phyloP scores from a whole-genome alignment of 2,888 invertebrate species.

The Pecten maximus region DNA sequence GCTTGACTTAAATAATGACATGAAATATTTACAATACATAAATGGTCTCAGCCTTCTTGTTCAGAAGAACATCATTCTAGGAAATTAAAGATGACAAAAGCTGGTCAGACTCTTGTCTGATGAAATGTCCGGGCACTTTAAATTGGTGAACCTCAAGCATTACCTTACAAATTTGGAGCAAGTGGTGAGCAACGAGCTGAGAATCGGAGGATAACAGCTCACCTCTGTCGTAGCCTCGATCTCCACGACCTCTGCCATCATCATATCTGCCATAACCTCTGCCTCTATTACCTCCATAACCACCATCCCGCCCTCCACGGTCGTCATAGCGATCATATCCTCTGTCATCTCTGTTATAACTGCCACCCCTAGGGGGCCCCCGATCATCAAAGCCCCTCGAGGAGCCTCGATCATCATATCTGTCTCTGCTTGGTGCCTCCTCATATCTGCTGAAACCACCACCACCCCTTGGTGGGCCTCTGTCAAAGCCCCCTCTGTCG shows the following conservation, averaged over 20 bases:
- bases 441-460: constrained; percentile 40
- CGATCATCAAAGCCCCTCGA: constrained; percentile 44
- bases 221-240: constrained; percentile 46
- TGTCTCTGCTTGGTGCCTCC: constrained; percentile 54
- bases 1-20: no score
- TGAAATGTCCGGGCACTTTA: no score
- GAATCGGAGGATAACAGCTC: constrained; percentile 40
- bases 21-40: no score
- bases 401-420: constrained; percentile 46
- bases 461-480: constrained; percentile 1
- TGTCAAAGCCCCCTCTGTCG: neutral
- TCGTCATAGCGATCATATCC: constrained; percentile 59
- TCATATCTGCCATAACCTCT: constrained; percentile 47
- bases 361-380: constrained; percentile 40
- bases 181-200: neutral
- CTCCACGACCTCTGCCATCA: constrained; percentile 45
- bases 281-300: constrained; percentile 57
- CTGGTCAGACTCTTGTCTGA: no score
- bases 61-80: no score
- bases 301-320: constrained; percentile 55
- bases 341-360: constrained; percentile 52
- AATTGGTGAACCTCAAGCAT: no score
- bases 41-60: no score
- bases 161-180: no score
- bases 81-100: no score